Evolutionary conservation across 1,140 invertebrate species (phyloP), one percentile per base, ranked within the genome.

Genomic region (Polypedilum pembai): DNA sequence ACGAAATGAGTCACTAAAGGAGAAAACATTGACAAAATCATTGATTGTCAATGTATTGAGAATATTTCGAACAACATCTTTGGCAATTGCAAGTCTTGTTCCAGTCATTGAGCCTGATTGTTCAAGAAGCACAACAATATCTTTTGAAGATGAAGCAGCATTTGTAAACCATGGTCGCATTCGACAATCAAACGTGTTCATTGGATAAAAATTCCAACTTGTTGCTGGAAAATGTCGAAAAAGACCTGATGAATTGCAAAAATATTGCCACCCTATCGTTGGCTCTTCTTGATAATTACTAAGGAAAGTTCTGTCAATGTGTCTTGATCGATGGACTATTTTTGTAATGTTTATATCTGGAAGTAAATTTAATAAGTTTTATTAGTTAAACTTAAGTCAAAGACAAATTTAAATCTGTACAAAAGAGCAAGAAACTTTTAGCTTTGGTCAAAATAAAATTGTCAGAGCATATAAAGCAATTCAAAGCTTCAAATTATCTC

Each of bases 31-130:
- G 72, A 96, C 93, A 80, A 90, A 95, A 81, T 96, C 94, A 80
- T 96, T 93, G 79, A 94, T 93, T 41, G 90, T 92, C 5, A 96
- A 85, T 0, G 94, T 96, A 74, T 95, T 92, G 56, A 96, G 81
- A 56, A 96, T 93, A 76, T 92, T 92, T 75, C 89, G 86, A 73
- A 94, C 90, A 0, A 94, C 91, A 75, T 93, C 92, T 75, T 88
- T 87, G 0, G 94, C 94, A 65, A 96, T 95, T 82, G 93, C 91
- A 75, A 90, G 87, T 66, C 92, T 83, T 77, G 92, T 86, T 0
- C 94, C 94, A 17, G 91, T 94, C 94, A 96, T 96, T 7, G 93
- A 95, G 4, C 94, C 94, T 75, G 91, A 90, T 15, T 86, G 87
- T 79, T 96, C 94, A 3, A 96, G 86, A 66, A 96, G 81, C 75